phyloP scores from a whole-genome alignment of 2,888 invertebrate genomes.

The Meteorus colon region DNA sequence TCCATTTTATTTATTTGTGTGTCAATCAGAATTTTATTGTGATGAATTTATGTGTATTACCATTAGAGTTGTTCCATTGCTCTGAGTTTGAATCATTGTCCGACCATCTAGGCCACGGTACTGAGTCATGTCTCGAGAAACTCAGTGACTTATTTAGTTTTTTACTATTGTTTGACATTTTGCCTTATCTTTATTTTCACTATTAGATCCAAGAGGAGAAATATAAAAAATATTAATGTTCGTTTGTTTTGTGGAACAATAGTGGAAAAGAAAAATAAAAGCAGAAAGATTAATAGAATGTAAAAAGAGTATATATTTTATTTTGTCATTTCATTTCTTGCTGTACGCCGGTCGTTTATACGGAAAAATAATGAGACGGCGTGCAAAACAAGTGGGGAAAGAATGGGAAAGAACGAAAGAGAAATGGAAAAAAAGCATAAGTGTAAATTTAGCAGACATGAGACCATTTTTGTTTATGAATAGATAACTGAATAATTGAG shows the following conservation, averaged over 20 bases:
- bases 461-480: too few relatives aligned
- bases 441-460: too few relatives aligned
- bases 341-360: neutral
- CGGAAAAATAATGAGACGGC: conserved; percentile 2
- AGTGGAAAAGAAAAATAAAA: neutral
- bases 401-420: neutral
- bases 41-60: conserved; percentile 46
- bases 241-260: conserved; percentile 14
- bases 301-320: conserved; percentile 13
- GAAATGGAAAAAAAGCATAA: neutral
- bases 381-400: neutral
- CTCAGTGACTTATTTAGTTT: conserved; percentile 23
- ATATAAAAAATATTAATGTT: conserved; percentile 38
- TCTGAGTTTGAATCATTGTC: conserved; percentile 58
- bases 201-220: conserved; percentile 19
- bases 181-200: conserved; percentile 35
- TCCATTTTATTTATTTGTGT: conserved; percentile 20
- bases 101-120: conserved; percentile 59
- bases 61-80: conserved; percentile 58
- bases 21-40: neutral
- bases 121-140: conserved; percentile 17
- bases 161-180: conserved; percentile 30
- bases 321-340: neutral
- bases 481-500: too few relatives aligned
- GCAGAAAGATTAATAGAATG: neutral